Evolutionary conservation across 2,797 vertebrate species (phyloP).

Genomic region (Hippoglossus hippoglossus): DNA sequence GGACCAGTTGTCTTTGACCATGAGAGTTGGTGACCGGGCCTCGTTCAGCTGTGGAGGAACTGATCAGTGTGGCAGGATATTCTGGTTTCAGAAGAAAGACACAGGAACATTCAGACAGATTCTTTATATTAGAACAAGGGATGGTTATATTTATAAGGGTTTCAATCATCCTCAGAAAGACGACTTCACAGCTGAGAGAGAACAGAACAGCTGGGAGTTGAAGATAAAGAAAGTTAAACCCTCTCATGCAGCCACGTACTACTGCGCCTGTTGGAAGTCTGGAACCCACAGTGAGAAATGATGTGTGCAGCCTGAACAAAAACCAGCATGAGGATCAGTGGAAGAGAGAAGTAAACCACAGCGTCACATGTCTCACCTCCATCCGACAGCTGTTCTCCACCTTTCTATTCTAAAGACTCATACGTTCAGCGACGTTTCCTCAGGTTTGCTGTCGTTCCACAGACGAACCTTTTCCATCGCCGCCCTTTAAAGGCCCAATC

Average conservation of each 20-base stretch:
- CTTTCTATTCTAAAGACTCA: too few relatives aligned
- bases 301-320: conserved; percentile 15
- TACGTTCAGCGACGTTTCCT: too few relatives aligned
- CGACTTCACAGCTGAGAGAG: conserved; percentile 3
- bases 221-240: background rate
- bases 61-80: background rate
- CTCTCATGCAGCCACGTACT: conserved; percentile 12
- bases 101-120: background rate
- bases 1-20: background rate
- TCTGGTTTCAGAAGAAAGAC: conserved; percentile 17
- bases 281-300: conserved; percentile 20
- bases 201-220: background rate
- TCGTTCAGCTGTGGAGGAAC: background rate
- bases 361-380: background rate
- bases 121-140: fast-evolving
- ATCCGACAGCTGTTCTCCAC: too few relatives aligned
- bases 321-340: background rate
- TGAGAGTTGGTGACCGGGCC: background rate
- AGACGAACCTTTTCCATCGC: too few relatives aligned
- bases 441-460: too few relatives aligned
- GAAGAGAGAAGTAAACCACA: background rate
- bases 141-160: fast-evolving
- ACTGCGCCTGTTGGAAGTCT: background rate
- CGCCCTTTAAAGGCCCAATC: too few relatives aligned
- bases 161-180: conserved; percentile 12